Base-by-base conservation (phyloP, 2,888 invertebrate species). In the Tryphoninae sp. region DNA sequence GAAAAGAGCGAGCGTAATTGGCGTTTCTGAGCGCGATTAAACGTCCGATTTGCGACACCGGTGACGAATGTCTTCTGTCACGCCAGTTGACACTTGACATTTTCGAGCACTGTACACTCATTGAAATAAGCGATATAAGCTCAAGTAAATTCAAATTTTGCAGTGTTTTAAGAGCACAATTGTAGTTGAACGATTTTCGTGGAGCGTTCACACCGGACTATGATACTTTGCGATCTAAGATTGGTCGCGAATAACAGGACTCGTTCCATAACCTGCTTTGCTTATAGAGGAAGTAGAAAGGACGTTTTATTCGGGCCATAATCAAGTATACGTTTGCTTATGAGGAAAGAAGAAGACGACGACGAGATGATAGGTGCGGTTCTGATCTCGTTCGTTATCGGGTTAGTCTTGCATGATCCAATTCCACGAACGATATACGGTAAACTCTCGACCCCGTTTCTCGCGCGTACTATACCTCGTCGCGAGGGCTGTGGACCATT, bases 81-180 rank as follows among this genome's bases (percentile, higher is more conserved):
- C 82, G 79, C 82, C 82, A 82, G 42, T 51, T 76, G 13, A 82
- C 62, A 42, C 62, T 64, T 16, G 79, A 64, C 79, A 76, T 79
- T 71, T 51, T 67, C 22, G 1, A 22, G 2, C 45, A 45, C 45
- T 11, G 13, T 45, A 45, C 45, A 7, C 16, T 55, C 19, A 19
- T 55, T 19, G 8, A 22, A 55, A 55, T 55, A 55, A 1, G 7
- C 55, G 19, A 45, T 13, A 13, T 45, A 16, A 55, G 6, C 8
- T 7, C 16, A 55, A 19, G 16, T 6, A 55, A 55, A 55, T 16
- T 13, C 16, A 9, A 53, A 16, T 53, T 55, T 55, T 2, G 1
- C 16, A 19, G 19, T 16, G n/a, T 55, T 8, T 4, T 55, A 4
- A 19, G 9, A n/a, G 55, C 16, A 7, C 53, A 19, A 16, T 45